Evolutionary conservation across 2,797 vertebrate species (phyloP).

Genomic region (Helarctos malayanus): DNA sequence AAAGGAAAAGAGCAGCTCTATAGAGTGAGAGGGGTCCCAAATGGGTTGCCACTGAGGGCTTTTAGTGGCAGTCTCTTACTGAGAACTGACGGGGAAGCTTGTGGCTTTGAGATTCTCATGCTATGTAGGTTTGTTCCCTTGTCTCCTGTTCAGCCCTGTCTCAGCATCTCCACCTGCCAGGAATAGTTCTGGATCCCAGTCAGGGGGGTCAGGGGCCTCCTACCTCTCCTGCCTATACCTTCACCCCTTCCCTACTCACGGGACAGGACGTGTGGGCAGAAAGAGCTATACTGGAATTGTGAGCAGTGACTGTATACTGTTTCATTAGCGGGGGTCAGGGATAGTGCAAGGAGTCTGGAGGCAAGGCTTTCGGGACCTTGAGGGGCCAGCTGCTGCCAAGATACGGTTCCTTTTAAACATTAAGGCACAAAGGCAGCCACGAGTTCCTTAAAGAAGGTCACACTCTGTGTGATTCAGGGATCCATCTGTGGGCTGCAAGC

Average conservation of each 20-base stretch:
- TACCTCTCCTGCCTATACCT: not conserved
- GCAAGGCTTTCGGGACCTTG: not conserved
- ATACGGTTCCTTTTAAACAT: not conserved
- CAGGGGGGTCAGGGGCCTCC: not conserved
- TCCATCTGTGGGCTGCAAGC: not conserved
- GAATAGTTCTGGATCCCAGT: not conserved
- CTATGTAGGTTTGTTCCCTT: not conserved
- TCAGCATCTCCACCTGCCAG: not conserved
- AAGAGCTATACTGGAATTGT: not conserved
- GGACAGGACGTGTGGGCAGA: not conserved
- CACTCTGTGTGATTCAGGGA: not conserved
- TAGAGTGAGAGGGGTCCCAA: not conserved
- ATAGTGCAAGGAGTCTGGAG: not conserved
- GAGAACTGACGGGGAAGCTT: not conserved
- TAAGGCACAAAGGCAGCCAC: not conserved
- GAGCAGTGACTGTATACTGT: not conserved
- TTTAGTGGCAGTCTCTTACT: not conserved
- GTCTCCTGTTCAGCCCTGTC: not conserved
- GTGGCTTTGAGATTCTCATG: not conserved
- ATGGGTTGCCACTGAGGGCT: not conserved
- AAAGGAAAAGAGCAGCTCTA: not conserved
- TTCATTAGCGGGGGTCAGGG: not conserved
- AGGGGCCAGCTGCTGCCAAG: not conserved
- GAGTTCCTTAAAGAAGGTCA: not conserved
- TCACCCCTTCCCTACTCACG: not conserved